Evolutionary conservation across 2,888 invertebrate genomes (phyloP).

Genomic region (Tiliacea citrago): DNA sequence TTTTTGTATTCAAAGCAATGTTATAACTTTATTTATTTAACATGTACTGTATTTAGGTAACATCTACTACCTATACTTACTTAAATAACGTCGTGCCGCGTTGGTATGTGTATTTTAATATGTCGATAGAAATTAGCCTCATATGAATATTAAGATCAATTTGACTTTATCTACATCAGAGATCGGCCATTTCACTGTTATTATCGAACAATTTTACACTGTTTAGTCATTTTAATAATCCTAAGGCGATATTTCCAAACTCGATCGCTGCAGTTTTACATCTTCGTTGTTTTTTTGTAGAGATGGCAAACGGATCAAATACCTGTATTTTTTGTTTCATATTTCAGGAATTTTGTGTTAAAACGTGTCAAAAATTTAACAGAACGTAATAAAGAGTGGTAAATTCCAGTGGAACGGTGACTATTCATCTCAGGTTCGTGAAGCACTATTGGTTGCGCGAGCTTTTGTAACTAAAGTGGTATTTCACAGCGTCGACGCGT

Average conservation of each 20-base stretch:
- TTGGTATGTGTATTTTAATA: slow-evolving; percentile 30
- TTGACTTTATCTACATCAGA: slow-evolving; percentile 51
- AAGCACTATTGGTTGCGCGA: slow-evolving; percentile 66
- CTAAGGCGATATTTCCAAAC: slow-evolving; percentile 70
- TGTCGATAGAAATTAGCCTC: slow-evolving; percentile 43
- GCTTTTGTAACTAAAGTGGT: slow-evolving; percentile 88
- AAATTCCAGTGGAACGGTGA: slow-evolving; percentile 42
- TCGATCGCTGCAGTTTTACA: slow-evolving; percentile 64
- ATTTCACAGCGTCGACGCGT: slow-evolving; percentile 87
- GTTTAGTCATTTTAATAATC: slow-evolving; percentile 66
- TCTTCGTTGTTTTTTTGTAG: slow-evolving; percentile 72
- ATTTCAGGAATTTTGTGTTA: slow-evolving; percentile 15
- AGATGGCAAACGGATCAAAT: slow-evolving; percentile 45
- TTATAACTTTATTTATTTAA: background rate
- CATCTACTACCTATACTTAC: background rate
- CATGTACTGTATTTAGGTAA: background rate
- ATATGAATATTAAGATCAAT: slow-evolving; percentile 47
- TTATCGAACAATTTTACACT: slow-evolving; percentile 63
- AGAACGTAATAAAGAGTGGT: slow-evolving; percentile 55
- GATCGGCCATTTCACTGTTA: slow-evolving; percentile 61
- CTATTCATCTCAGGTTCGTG: slow-evolving; percentile 61
- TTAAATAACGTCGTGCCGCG: background rate
- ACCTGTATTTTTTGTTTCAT: slow-evolving; percentile 21
- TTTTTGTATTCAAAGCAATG: background rate
- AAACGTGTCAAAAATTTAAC: slow-evolving; percentile 62